Conservation (phyloP, 2,113 vertebrate species). For the Delphinapterus leucas region DNA sequence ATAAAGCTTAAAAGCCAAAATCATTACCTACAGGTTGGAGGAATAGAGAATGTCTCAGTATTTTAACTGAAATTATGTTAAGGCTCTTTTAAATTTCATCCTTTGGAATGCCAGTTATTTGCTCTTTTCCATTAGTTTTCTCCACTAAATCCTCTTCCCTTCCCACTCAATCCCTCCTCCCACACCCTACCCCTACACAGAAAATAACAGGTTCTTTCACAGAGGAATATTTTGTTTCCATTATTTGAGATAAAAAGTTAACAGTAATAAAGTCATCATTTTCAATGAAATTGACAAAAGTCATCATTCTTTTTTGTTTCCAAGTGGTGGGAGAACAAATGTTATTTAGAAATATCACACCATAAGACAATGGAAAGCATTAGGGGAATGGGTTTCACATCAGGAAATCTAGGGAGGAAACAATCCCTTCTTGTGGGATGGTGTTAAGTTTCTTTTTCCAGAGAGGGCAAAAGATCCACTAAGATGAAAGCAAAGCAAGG, state of each 20-base stretch:
- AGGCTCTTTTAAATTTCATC: conserved; percentile 1
- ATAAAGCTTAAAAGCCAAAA: conserved; percentile 31
- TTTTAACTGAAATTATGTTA: neutral
- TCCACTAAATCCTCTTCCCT: neutral
- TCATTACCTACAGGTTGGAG: neutral
- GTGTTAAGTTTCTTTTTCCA: conserved; percentile 69
- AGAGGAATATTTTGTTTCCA: conserved; percentile 18
- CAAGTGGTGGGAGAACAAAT: neutral
- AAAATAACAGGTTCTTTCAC: neutral
- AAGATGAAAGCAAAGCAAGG: conserved; percentile 66
- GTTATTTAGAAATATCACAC: neutral
- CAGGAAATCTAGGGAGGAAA: conserved; percentile 61
- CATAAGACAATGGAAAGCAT: neutral
- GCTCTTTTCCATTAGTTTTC: neutral
- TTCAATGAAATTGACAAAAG: conserved; percentile 22
- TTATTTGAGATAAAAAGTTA: neutral
- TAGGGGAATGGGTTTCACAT: conserved; percentile 48
- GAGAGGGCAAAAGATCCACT: conserved; percentile 42
- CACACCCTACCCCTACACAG: neutral
- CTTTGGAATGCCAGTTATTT: neutral
- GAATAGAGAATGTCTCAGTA: neutral
- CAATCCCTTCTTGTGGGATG: conserved; percentile 32
- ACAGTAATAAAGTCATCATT: neutral
- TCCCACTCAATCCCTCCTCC: neutral
- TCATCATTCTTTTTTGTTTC: neutral